Percentiles rank a stretch among this genome's conserved stretches.
These are phyloP conservation scores for Cryptosula pallasiana DNA, from an alignment of 2,888 invertebrate species.

Conservation along the genomic window DNA sequence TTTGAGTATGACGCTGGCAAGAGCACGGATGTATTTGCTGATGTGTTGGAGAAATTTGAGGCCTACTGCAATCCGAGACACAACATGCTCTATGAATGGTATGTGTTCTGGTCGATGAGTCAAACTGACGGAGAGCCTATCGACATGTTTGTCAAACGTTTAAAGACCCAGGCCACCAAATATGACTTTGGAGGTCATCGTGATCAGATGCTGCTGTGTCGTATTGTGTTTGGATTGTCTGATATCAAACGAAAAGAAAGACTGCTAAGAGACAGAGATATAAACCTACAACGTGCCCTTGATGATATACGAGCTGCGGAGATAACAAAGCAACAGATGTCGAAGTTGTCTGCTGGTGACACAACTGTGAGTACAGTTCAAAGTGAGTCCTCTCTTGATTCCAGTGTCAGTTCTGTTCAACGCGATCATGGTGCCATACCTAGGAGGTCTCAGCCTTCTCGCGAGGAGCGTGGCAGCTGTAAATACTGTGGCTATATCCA, in stretches of 20 bases:
- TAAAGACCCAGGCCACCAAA: conserved; percentile 1
- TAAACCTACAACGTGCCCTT: conserved; percentile 1
- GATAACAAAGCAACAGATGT: conserved; percentile 7
- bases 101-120: background rate
- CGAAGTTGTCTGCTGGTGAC: background rate
- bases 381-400: background rate
- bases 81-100: background rate
- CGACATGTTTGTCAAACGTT: no score
- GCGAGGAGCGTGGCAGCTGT: background rate
- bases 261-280: background rate
- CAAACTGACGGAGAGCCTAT: background rate
- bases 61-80: background rate
- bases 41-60: conserved; percentile 7
- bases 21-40: background rate
- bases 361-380: background rate
- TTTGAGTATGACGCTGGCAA: background rate
- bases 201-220: background rate
- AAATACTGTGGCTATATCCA: conserved; percentile 22
- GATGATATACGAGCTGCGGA: conserved; percentile 4
- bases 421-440: background rate
- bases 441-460: background rate
- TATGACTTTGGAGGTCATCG: background rate
- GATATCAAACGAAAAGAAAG: background rate
- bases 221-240: background rate
- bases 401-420: background rate